Evolutionary conservation across 2,797 vertebrate genomes (phyloP), one percentile per base, ranked within the genome.

Genomic region (Cephalopachus bancanus): DNA sequence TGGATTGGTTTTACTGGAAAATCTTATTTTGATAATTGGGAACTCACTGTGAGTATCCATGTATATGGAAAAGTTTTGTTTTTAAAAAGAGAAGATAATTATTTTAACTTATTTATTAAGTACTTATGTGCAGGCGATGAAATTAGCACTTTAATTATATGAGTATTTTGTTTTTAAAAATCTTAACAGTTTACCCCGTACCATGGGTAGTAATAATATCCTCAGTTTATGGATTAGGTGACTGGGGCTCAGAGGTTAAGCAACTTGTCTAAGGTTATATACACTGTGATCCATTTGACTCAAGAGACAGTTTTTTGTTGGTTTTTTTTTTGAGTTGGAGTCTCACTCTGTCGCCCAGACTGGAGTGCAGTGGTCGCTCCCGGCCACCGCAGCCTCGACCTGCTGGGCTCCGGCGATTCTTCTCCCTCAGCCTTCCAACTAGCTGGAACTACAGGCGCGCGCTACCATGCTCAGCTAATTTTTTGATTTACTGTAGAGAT

Each of bases 1-100:
- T 62, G 28, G 72, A 55, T 93, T 96, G 75, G 55, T 74, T 94
- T 87, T 53, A 87, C 44, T 87, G 83, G 65, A 93, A 81, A 84
- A 72, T 92, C n/a, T 72, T 90, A 55, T 79, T 91, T 75, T 81
- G 26, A 24, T 91, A 89, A 74, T 93, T 80, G 19, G 37, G 2
- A 75, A 83, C n/a, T 96, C 59, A 28, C 2, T 62, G 10, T 85
- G 76, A 28, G 49, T 86, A 62, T 22, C 14, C 17, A 37, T 20
- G 7, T 74, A 24, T 78, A 83, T 94, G 83, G 60, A 81, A 83
- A 90, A 93, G n/a, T 91, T 94, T 92, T 89, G 69, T 74, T 84
- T 94, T 9, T 24, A 92, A 86, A 91, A 74, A 60, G 15, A 84
- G 10, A 90, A 60, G 55, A 26, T 92, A 53, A 30, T 84, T 85